Conservation (phyloP, 2,888 invertebrate genomes). For the Calameuta pallipes region DNA sequence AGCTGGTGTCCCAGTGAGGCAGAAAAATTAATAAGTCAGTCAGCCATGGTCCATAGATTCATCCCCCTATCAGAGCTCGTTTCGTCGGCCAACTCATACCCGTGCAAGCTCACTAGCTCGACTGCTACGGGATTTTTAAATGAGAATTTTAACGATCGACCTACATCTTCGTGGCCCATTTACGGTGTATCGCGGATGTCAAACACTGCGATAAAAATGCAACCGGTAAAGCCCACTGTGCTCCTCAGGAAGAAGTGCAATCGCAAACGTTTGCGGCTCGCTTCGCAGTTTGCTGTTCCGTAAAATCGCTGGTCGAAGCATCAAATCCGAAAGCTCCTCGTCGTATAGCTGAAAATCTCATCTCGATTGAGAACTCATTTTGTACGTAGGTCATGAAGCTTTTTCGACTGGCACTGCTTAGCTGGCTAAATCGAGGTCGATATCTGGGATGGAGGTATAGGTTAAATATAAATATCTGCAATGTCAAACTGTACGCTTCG, state of each 20-base stretch:
- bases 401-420: neutral
- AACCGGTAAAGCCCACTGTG: slow-evolving; percentile 7
- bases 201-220: slow-evolving; percentile 31
- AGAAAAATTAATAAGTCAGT: slow-evolving; percentile 21
- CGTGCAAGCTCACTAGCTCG: slow-evolving; percentile 5
- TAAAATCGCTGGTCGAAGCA: slow-evolving; percentile 11
- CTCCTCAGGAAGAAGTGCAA: neutral
- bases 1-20: neutral
- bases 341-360: neutral
- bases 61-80: slow-evolving; percentile 33
- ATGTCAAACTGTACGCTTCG: neutral
- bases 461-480: neutral
- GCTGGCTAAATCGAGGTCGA: neutral
- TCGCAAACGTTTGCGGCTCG: slow-evolving; percentile 3
- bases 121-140: slow-evolving; percentile 49
- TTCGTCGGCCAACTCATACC: slow-evolving; percentile 12
- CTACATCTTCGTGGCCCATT: slow-evolving; percentile 50
- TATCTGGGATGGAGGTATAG: neutral
- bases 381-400: neutral
- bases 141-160: slow-evolving; percentile 62
- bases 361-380: neutral
- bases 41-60: slow-evolving; percentile 29
- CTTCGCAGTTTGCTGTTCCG: neutral
- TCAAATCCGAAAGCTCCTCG: neutral
- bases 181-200: slow-evolving; percentile 49